Evolutionary conservation across 2,113 vertebrate genomes (phyloP).

Genomic region (Hydropotes inermis): DNA sequence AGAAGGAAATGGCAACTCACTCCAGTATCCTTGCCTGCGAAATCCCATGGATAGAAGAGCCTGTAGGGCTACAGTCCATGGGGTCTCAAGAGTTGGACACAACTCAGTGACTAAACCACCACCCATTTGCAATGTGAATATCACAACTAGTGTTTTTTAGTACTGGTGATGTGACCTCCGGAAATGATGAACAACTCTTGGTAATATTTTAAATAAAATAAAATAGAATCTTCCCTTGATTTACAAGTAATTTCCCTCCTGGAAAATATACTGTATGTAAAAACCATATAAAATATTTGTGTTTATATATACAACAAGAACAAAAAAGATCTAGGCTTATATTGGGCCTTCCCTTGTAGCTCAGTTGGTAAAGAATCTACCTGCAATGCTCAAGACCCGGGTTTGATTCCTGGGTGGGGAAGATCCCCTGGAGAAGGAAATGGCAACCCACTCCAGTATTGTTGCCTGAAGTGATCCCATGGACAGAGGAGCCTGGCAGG

Average conservation of each 20-base stretch:
- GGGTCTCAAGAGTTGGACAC: background rate
- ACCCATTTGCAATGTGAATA: background rate
- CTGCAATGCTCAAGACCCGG: background rate
- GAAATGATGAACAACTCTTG: background rate
- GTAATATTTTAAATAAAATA: background rate
- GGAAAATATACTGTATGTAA: background rate
- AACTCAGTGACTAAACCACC: background rate
- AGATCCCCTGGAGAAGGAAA: background rate
- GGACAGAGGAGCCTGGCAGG: background rate
- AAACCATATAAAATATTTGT: background rate
- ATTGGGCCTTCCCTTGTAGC: background rate
- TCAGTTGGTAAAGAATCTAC: background rate
- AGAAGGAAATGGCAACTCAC: background rate
- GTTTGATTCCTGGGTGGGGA: background rate
- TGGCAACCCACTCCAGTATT: background rate
- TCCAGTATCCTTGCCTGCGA: background rate
- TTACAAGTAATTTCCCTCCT: background rate
- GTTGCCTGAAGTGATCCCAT: background rate
- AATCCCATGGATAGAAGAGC: background rate
- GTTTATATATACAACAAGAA: background rate
- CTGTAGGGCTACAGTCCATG: background rate
- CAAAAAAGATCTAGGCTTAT: background rate
- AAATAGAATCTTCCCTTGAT: background rate
- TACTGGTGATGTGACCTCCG: background rate
- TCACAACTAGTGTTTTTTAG: background rate